A percentile compares a stretch with the other conserved stretches of the same genome.
These are phyloP conservation scores for Sinocyclocheilus rhinocerous DNA, from an alignment of 2,113 vertebrate species.

Conservation along the genomic window DNA sequence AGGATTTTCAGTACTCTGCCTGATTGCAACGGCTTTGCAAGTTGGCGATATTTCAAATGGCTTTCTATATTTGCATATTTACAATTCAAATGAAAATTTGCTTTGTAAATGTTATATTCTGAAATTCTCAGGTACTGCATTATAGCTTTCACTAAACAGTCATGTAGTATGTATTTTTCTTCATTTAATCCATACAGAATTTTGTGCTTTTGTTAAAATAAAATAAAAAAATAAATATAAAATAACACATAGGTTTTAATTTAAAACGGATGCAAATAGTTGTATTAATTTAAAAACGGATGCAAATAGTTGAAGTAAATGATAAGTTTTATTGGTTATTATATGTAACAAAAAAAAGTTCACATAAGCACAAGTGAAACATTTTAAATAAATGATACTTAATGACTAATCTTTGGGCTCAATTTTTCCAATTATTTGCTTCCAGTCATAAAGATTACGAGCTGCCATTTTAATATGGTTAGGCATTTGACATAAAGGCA, in stretches of 20 bases:
- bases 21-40: conserved; percentile 15
- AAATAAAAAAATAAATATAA: neutral
- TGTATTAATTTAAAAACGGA: neutral
- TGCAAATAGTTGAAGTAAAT: neutral
- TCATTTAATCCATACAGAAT: neutral
- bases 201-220: neutral
- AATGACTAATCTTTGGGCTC: neutral
- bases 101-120: neutral
- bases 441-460: neutral
- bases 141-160: neutral
- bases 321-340: neutral
- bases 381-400: neutral
- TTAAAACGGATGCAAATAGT: neutral
- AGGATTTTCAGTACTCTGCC: conserved; percentile 21
- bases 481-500: neutral
- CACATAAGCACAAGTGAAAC: neutral
- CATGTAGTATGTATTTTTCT: neutral
- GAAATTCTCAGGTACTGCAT: neutral
- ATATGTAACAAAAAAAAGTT: neutral
- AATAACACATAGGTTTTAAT: neutral
- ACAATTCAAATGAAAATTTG: neutral
- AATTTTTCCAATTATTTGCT: neutral
- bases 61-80: neutral
- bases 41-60: neutral
- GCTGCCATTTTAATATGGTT: neutral